Evolutionary conservation across 2,888 invertebrate genomes (phyloP).

Genomic region (Ornithoptera alexandrae): DNA sequence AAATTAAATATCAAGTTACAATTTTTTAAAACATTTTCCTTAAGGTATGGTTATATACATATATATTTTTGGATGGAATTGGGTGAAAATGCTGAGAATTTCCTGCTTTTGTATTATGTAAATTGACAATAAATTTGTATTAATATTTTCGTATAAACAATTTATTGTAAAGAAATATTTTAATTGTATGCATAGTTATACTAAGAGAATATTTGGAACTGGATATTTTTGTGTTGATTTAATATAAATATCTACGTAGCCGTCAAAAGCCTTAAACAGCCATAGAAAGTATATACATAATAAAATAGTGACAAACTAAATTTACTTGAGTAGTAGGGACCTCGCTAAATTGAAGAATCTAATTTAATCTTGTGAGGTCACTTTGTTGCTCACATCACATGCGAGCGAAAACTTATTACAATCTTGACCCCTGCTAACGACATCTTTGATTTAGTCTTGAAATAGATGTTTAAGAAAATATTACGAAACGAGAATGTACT

Average conservation of each 20-base stretch:
- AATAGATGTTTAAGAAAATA: neutral
- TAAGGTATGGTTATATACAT: no score
- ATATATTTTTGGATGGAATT: no score
- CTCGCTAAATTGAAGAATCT: constrained; percentile 11
- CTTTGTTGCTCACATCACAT: constrained; percentile 5
- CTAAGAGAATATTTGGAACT: no score
- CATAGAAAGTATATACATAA: neutral
- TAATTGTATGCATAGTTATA: no score
- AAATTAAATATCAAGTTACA: neutral
- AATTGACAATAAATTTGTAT: no score
- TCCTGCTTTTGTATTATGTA: no score
- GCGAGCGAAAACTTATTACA: constrained; percentile 9
- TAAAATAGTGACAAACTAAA: constrained; percentile 8
- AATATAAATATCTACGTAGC: no score
- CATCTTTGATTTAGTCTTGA: neutral
- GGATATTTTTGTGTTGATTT: no score
- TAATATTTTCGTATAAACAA: no score
- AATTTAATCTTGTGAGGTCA: constrained; percentile 18
- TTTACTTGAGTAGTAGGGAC: neutral
- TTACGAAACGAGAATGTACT: neutral
- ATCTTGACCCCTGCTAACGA: constrained; percentile 21
- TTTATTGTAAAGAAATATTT: no score
- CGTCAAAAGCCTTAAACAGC: no score
- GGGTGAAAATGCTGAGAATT: no score
- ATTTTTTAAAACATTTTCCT: neutral